Evolutionary conservation across 2,797 vertebrate species (phyloP).

Genomic region (Lagocephalus sceleratus): DNA sequence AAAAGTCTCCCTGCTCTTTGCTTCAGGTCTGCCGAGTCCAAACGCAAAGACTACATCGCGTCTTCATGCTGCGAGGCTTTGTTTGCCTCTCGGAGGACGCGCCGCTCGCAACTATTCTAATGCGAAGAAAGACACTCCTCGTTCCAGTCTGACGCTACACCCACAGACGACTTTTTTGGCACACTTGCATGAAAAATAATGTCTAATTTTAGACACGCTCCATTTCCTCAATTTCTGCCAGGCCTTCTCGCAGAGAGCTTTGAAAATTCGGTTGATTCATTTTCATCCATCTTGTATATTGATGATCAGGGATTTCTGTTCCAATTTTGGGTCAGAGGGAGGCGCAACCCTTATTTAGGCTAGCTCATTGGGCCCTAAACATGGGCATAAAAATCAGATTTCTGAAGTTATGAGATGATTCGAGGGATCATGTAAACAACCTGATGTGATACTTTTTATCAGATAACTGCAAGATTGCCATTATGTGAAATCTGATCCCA

Average conservation of each 20-base stretch:
- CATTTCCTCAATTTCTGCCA: background rate
- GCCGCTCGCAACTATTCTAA: background rate
- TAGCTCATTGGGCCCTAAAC: no score
- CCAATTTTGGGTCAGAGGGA: no score
- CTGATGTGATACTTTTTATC: no score
- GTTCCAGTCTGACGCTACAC: background rate
- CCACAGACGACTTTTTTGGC: background rate
- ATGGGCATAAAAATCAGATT: no score
- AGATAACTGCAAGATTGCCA: no score
- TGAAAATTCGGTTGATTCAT: background rate
- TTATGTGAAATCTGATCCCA: no score
- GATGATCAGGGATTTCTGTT: no score
- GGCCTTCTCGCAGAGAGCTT: background rate
- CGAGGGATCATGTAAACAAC: no score
- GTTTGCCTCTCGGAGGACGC: constrained; percentile 1
- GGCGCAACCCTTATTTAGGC: no score
- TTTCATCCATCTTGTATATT: no score
- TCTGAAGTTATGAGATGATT: no score
- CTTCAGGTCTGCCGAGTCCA: constrained; percentile 8
- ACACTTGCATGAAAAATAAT: no score
- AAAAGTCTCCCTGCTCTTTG: constrained; percentile 8
- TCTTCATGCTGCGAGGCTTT: background rate
- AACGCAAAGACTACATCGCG: constrained; percentile 6
- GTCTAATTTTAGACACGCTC: background rate
- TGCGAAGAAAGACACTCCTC: background rate